A percentile compares a stretch with the other conserved stretches of the same genome.
phyloP scores from a whole-genome alignment of 2,888 invertebrate species.

The Rhingia campestris region DNA sequence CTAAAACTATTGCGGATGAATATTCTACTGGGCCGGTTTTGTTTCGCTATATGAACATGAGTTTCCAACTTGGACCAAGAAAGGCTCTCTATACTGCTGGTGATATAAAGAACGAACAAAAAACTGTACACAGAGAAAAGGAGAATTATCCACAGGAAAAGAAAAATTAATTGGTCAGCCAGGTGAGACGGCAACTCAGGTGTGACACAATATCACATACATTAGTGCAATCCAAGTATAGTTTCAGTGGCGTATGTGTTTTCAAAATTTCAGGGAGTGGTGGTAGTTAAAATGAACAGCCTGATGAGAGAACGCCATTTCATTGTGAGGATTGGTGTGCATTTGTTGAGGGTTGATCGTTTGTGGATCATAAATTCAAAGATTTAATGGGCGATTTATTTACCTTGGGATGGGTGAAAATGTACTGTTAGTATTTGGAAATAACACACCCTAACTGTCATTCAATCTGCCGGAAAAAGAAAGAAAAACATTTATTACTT shows the following conservation, averaged over 20 bases:
- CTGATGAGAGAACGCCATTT: not conserved
- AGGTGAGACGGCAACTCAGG: conserved; percentile 79
- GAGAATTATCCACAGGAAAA: conserved; percentile 36
- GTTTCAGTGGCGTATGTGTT: conserved; percentile 38
- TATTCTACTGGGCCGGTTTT: conserved; percentile 55
- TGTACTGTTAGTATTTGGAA: not conserved
- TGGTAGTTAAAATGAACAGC: conserved; percentile 1
- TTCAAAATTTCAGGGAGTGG: conserved; percentile 1
- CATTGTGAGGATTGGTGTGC: not conserved
- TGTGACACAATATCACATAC: conserved; percentile 78
- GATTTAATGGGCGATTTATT: not conserved
- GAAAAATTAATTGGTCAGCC: conserved; percentile 61
- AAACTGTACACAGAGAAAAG: conserved; percentile 22
- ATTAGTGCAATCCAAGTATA: conserved; percentile 3
- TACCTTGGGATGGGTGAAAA: not conserved
- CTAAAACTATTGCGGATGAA: conserved; percentile 18
- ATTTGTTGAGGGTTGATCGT: not conserved
- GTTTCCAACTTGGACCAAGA: conserved; percentile 1
- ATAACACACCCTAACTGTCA: fast-evolving
- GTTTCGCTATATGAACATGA: conserved; percentile 64
- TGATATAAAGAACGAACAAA: conserved; percentile 5
- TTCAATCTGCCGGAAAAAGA: not conserved
- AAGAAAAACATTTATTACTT: not conserved
- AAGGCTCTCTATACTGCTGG: conserved; percentile 17
- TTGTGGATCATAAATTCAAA: conserved; percentile 12